Conservation (phyloP, 2,888 invertebrate genomes). For the Vanessa cardui region DNA sequence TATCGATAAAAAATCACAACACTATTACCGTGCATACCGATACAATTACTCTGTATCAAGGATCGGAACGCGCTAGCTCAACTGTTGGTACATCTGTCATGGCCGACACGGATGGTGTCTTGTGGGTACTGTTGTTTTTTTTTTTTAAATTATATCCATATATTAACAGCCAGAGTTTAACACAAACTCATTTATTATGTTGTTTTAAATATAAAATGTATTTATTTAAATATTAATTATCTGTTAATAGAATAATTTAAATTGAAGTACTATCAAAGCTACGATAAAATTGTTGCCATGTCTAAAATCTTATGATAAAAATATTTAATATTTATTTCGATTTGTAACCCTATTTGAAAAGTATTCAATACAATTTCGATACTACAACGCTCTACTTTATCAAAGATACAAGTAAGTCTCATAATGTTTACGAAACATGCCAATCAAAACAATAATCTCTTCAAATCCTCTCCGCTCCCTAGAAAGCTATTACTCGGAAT, state of each 20-base stretch:
- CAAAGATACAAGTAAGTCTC: constrained; percentile 20
- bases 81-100: constrained; percentile 74
- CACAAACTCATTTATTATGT: neutral
- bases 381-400: constrained; percentile 9
- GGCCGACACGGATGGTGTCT: constrained; percentile 46
- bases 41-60: constrained; percentile 74
- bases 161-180: neutral
- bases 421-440: constrained; percentile 39
- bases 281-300: too few species aligned
- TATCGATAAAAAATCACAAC: constrained; percentile 50
- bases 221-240: too few species aligned
- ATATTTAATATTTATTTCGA: too few species aligned
- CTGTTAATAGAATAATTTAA: too few species aligned
- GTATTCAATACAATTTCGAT: neutral
- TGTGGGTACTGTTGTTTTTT: neutral
- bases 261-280: too few species aligned
- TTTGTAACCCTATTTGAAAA: neutral
- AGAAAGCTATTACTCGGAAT: constrained; percentile 72
- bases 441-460: constrained; percentile 42
- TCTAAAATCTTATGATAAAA: too few species aligned
- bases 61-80: constrained; percentile 62
- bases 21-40: constrained; percentile 60
- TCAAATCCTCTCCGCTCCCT: constrained; percentile 53
- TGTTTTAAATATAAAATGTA: too few species aligned
- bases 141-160: neutral